These are phyloP conservation scores for Carassius carassius DNA, from an alignment of 2,113 vertebrate genomes.

Conservation along the genomic window DNA sequence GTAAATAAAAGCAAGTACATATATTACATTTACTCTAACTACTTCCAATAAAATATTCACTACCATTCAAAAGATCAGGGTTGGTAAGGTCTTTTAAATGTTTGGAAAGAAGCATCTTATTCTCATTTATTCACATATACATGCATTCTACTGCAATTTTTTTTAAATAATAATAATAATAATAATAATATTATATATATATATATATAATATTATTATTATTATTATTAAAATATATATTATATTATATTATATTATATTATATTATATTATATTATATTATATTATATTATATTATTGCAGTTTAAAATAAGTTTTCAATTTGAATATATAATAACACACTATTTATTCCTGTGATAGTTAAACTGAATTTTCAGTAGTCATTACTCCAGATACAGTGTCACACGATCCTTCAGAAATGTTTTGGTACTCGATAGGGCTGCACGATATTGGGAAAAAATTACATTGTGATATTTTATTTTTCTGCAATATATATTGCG, in stretches of 20 bases:
- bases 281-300: neutral
- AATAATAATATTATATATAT: neutral
- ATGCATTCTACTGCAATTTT: too few species aligned
- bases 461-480: too few species aligned
- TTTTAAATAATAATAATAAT: too few species aligned
- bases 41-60: neutral
- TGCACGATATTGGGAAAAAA: too few species aligned
- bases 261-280: too few species aligned
- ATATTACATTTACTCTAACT: neutral
- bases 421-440: too few species aligned
- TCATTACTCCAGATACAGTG: neutral
- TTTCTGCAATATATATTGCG: too few species aligned
- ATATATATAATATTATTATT: too few species aligned
- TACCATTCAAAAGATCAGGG: neutral
- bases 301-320: neutral
- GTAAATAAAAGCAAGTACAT: neutral
- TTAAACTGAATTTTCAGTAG: neutral
- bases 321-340: neutral
- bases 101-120: neutral
- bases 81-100: neutral
- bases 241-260: too few species aligned
- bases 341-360: neutral
- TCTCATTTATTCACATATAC: too few species aligned
- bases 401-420: neutral
- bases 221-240: too few species aligned